A percentile compares a stretch with the other conserved stretches of the same genome.
phyloP scores from a whole-genome alignment of 1,140 invertebrate species.

The Eupristina koningsbergeri region DNA sequence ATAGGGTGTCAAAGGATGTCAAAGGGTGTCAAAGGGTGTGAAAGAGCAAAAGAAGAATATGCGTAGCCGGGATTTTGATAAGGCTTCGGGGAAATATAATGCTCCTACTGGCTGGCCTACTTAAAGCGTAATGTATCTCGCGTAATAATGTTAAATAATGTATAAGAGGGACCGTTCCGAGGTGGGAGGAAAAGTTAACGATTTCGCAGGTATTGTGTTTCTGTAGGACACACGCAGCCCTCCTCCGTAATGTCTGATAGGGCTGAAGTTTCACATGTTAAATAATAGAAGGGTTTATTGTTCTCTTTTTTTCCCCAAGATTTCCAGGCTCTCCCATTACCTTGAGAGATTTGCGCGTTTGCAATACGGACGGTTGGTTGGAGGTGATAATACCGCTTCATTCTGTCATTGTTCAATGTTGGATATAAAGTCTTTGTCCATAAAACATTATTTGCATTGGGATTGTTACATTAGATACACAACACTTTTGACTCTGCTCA shows the following conservation, averaged over 20 bases:
- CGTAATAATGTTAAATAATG: constrained; percentile 16
- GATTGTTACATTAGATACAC: no score
- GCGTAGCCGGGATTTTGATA: not conserved
- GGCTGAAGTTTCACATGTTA: constrained; percentile 5
- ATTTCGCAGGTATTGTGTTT: constrained; percentile 20
- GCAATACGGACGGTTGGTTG: not conserved
- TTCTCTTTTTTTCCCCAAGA: not conserved
- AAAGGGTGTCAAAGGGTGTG: not conserved
- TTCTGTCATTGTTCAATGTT: not conserved
- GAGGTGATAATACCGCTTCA: not conserved
- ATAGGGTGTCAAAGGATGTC: not conserved
- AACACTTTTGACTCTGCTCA: no score
- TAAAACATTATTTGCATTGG: not conserved
- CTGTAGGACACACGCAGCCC: not conserved
- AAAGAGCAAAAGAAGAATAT: not conserved
- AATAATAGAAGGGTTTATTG: not conserved
- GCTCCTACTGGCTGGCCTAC: constrained; percentile 26
- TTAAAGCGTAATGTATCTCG: not conserved
- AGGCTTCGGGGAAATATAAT: not conserved
- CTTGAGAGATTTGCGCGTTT: not conserved
- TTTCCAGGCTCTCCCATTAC: not conserved
- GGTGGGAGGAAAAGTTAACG: not conserved
- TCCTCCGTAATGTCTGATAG: no score
- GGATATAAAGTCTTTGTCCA: not conserved
- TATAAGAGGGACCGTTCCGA: not conserved